Percentiles rank a stretch among this genome's conserved stretches.
phyloP scores from a whole-genome alignment of 2,797 vertebrate species.

The Triplophysa yarkandensis region DNA sequence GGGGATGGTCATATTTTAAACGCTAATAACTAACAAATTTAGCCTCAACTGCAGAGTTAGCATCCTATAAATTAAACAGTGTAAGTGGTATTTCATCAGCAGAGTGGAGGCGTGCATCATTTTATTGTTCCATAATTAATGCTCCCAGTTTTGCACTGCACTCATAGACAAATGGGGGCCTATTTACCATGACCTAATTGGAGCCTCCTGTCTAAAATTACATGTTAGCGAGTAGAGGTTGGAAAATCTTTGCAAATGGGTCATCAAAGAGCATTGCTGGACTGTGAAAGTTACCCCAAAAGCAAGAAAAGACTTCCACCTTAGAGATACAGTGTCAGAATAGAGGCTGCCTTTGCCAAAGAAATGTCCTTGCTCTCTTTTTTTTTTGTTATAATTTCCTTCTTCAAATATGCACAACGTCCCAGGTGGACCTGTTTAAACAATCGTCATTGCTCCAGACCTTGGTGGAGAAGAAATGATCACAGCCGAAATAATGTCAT shows the following conservation, averaged over 20 bases:
- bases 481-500: neutral
- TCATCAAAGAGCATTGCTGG: conserved; percentile 33
- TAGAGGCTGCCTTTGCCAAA: neutral
- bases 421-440: neutral
- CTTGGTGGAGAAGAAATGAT: neutral
- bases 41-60: conserved; percentile 51
- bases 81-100: conserved; percentile 45
- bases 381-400: neutral
- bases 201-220: conserved; percentile 53
- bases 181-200: conserved; percentile 53
- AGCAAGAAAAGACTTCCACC: neutral
- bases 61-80: conserved; percentile 53
- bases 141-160: conserved; percentile 60
- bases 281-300: conserved; percentile 45
- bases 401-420: conserved; percentile 5
- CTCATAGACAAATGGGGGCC: conserved; percentile 56
- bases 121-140: conserved; percentile 73
- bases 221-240: conserved; percentile 41
- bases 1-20: conserved; percentile 42
- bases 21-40: conserved; percentile 49
- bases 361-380: conserved; percentile 2
- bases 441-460: neutral
- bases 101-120: conserved; percentile 62
- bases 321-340: neutral
- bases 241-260: conserved; percentile 48